Evolutionary conservation across 2,797 vertebrate species (phyloP).

Genomic region (Aplochiton taeniatus): DNA sequence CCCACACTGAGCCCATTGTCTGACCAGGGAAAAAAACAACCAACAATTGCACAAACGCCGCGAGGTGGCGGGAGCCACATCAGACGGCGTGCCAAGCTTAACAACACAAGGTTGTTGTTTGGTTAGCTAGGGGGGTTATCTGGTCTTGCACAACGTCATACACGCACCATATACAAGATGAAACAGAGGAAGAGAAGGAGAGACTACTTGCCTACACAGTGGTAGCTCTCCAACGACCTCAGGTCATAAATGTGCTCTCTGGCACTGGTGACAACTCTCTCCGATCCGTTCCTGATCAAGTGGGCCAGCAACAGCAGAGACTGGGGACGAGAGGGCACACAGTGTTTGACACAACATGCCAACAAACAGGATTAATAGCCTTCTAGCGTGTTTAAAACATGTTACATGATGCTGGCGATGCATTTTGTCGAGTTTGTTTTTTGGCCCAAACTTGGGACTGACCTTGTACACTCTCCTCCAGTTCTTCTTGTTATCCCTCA

Average conservation of each 20-base stretch:
- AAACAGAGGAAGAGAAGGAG: not conserved
- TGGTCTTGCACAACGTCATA: too few relatives aligned
- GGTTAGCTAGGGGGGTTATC: too few relatives aligned
- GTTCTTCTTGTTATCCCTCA: slow-evolving; percentile 92
- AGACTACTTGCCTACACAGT: slow-evolving; percentile 90
- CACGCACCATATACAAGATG: too few relatives aligned
- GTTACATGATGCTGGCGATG: not conserved
- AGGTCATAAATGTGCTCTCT: slow-evolving; percentile 99
- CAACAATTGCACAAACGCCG: slow-evolving; percentile 12
- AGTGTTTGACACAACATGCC: not conserved
- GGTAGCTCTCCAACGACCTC: slow-evolving; percentile 97
- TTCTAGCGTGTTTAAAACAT: too few relatives aligned
- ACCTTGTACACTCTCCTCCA: slow-evolving; percentile 98
- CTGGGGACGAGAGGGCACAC: slow-evolving; percentile 74
- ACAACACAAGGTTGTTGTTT: not conserved
- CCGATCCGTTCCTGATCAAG: slow-evolving; percentile 97
- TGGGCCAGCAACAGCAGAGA: slow-evolving; percentile 93
- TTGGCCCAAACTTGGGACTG: slow-evolving; percentile 27
- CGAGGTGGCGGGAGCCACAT: slow-evolving; percentile 15
- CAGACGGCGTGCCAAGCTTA: not conserved
- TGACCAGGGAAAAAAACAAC: slow-evolving; percentile 26
- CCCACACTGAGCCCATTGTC: slow-evolving; percentile 46
- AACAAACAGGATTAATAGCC: not conserved
- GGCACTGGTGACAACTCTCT: slow-evolving; percentile 96
- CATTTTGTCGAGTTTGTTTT: not conserved